Conservation (phyloP, 2,113 vertebrate genomes). For the Callorhinus ursinus region DNA sequence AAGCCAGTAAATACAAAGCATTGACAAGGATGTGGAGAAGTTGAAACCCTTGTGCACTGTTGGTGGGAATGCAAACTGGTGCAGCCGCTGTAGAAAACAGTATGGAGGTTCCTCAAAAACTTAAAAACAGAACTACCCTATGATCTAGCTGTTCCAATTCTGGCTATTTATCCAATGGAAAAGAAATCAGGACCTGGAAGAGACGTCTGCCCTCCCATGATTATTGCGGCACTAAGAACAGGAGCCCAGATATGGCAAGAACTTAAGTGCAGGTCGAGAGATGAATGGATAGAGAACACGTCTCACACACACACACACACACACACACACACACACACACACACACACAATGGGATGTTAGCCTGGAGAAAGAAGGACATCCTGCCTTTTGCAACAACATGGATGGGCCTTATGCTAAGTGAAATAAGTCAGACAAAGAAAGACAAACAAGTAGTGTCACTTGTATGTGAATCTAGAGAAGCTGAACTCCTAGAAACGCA, state of each 20-base stretch:
- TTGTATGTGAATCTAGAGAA: not conserved
- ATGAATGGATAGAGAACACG: not conserved
- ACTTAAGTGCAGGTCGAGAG: not conserved
- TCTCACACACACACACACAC: not conserved
- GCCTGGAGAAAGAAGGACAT: not conserved
- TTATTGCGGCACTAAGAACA: not conserved
- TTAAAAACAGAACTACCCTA: not conserved
- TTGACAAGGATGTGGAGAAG: not conserved
- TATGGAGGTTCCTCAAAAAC: not conserved
- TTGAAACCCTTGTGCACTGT: not conserved
- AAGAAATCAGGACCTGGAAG: not conserved
- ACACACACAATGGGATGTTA: not conserved
- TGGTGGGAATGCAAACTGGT: not conserved
- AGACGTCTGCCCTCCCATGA: not conserved
- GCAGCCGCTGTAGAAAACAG: not conserved
- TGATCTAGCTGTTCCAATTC: not conserved
- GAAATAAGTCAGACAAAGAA: not conserved
- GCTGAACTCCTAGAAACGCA: not conserved
- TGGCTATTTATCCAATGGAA: not conserved
- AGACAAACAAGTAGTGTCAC: not conserved
- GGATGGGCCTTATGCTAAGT: not conserved
- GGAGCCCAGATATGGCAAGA: not conserved
- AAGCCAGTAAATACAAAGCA: not conserved
- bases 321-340: not conserved
- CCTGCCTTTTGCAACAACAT: not conserved